A percentile compares a stretch with the other conserved stretches of the same genome.
Evolutionary conservation across 2,888 invertebrate genomes (phyloP).

Genomic region (Tridacna gigas): DNA sequence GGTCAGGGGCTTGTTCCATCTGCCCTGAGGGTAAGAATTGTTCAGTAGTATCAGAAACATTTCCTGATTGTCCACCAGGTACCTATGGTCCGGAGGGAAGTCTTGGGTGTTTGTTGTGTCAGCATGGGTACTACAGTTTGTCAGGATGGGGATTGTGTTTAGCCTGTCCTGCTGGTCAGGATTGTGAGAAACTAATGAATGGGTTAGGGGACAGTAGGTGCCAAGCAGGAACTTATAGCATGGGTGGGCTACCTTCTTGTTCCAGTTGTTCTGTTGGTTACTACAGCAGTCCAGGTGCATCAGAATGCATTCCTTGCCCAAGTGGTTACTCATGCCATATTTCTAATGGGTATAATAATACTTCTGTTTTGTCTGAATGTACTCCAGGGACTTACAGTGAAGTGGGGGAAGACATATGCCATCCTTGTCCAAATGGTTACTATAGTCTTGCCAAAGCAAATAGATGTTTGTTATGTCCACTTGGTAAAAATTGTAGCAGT

Average conservation of each 20-base stretch:
- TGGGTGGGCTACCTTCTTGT: slow-evolving; percentile 49
- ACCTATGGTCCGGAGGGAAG: slow-evolving; percentile 53
- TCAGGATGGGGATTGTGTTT: slow-evolving; percentile 66
- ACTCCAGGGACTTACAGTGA: slow-evolving; percentile 44
- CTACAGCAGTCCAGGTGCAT: slow-evolving; percentile 34
- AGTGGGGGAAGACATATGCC: slow-evolving; percentile 47
- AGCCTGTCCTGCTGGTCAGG: slow-evolving; percentile 71
- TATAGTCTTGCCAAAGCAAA: slow-evolving; percentile 25
- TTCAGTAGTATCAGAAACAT: slow-evolving; percentile 18
- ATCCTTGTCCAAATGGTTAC: slow-evolving; percentile 56
- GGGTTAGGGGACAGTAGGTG: slow-evolving; percentile 42
- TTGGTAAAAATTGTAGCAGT: slow-evolving; percentile 50
- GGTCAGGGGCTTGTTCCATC: slow-evolving; percentile 41
- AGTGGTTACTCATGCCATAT: slow-evolving; percentile 18
- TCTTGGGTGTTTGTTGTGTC: slow-evolving; percentile 45
- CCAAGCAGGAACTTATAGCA: slow-evolving; percentile 63
- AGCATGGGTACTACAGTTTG: slow-evolving; percentile 44
- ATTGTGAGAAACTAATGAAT: slow-evolving; percentile 60
- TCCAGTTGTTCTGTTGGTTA: slow-evolving; percentile 56
- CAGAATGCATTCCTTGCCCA: slow-evolving; percentile 36
- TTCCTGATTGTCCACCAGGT: slow-evolving; percentile 54
- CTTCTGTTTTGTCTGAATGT: slow-evolving; percentile 25
- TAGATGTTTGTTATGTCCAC: slow-evolving; percentile 23
- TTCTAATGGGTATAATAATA: slow-evolving; percentile 51
- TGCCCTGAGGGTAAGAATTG: slow-evolving; percentile 67